These are phyloP conservation scores for Brachynemurus nebulosus DNA, from an alignment of 2,888 invertebrate genomes.

Conservation along the genomic window DNA sequence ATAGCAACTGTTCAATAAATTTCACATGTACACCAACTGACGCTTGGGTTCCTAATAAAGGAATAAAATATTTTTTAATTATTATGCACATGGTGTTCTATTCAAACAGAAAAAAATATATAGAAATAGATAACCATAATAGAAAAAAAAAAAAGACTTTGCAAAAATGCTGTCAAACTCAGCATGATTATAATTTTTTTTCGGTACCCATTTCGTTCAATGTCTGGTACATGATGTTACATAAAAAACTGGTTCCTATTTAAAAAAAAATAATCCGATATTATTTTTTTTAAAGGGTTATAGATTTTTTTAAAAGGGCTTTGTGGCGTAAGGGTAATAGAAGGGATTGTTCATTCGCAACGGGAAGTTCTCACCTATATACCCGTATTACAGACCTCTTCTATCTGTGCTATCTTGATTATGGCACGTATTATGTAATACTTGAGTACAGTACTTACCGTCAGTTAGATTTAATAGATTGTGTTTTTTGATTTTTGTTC, in stretches of 20 bases:
- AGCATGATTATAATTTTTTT: conserved; percentile 1
- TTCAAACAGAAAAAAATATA: background rate
- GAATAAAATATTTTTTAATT: background rate
- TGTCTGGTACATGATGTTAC: no score
- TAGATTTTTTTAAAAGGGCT: background rate
- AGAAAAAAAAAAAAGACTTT: no score
- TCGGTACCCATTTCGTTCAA: no score
- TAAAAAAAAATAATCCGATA: background rate
- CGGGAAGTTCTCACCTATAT: conserved; percentile 1
- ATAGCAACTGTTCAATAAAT: background rate
- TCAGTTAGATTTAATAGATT: no score
- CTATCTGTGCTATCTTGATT: background rate
- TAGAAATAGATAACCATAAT: no score
- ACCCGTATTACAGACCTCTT: no score
- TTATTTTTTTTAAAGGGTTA: conserved; percentile 2
- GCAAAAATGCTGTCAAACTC: background rate
- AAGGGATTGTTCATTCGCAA: background rate
- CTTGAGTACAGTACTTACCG: no score
- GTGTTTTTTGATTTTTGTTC: no score
- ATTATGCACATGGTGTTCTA: background rate
- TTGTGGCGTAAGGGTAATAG: conserved; percentile 1
- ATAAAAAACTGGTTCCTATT: no score
- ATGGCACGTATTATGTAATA: background rate
- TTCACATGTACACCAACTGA: background rate
- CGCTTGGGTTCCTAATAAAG: background rate